A percentile compares a stretch with the other conserved stretches of the same genome.
These are phyloP conservation scores for Eristalis tenax DNA, from an alignment of 2,888 invertebrate species.

Conservation along the genomic window DNA sequence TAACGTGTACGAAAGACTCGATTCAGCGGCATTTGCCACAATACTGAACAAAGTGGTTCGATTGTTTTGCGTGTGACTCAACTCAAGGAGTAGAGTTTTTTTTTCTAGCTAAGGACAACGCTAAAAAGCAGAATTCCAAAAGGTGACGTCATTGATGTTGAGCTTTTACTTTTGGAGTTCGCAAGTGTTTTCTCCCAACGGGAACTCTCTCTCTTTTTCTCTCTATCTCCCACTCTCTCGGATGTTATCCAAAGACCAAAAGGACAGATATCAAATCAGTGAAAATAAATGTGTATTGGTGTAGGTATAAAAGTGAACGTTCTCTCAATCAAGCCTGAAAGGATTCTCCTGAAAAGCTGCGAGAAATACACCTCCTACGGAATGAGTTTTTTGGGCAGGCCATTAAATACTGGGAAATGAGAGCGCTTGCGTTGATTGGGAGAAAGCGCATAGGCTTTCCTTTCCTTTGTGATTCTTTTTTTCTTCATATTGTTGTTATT, in stretches of 20 bases:
- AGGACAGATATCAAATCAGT: neutral
- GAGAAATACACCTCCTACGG: conserved; percentile 55
- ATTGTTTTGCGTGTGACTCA: conserved; percentile 68
- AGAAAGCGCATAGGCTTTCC: conserved; percentile 70
- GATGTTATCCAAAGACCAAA: neutral
- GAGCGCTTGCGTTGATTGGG: conserved; percentile 62
- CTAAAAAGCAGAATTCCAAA: conserved; percentile 44
- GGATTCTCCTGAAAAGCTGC: neutral
- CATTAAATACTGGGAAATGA: conserved; percentile 41
- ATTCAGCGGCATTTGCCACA: conserved; percentile 72
- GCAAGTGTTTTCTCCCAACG: conserved; percentile 3
- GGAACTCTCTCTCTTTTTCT: neutral
- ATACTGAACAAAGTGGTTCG: conserved; percentile 60
- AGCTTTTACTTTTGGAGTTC: conserved; percentile 56
- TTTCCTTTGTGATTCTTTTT: conserved; percentile 19
- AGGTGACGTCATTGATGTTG: conserved; percentile 60
- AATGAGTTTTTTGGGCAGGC: conserved; percentile 61
- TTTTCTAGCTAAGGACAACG: conserved; percentile 33
- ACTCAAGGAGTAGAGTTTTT: conserved; percentile 55
- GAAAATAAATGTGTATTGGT: neutral
- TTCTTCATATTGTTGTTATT: conserved; percentile 14
- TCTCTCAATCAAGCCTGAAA: conserved; percentile 14
- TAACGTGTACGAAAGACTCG: conserved; percentile 67
- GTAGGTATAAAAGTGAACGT: conserved; percentile 41
- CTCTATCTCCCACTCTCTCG: neutral